Evolutionary conservation across 2,113 vertebrate species (phyloP).

Genomic region (Crotalus helleri): DNA sequence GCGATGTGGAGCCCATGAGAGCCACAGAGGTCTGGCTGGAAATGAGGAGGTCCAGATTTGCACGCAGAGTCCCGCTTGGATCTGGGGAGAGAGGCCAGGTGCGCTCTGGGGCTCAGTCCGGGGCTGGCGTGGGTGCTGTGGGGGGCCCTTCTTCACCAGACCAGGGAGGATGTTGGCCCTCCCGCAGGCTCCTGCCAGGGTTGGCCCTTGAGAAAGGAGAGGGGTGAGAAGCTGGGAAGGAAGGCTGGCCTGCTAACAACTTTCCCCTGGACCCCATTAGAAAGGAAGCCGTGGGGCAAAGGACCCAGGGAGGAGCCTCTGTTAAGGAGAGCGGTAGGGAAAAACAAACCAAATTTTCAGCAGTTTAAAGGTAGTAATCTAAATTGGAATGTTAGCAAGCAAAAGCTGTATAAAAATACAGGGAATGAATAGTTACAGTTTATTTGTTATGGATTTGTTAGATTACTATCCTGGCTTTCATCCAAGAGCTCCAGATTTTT

Average conservation of each 20-base stretch:
- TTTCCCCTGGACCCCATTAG: neutral
- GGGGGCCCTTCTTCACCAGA: neutral
- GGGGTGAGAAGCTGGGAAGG: neutral
- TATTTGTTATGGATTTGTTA: neutral
- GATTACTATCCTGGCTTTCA: neutral
- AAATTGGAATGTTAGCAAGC: neutral
- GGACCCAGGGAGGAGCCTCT: neutral
- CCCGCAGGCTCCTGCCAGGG: neutral
- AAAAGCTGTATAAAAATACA: neutral
- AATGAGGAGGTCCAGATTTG: too few species aligned
- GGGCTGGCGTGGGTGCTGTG: neutral
- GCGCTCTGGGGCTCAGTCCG: neutral
- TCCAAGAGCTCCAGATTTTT: neutral
- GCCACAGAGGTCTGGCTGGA: neutral
- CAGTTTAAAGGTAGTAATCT: neutral
- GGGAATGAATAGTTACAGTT: neutral
- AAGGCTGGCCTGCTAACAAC: neutral
- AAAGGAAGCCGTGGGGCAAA: neutral
- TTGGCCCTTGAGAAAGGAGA: too few species aligned
- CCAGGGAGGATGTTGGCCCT: neutral
- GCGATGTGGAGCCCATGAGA: rapidly evolving
- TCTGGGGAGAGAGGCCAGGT: neutral
- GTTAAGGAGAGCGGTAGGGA: neutral
- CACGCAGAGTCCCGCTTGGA: neutral
- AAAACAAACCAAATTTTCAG: neutral